Evolutionary conservation across 2,888 invertebrate species (phyloP).

Genomic region (Ptilodon capucinus): DNA sequence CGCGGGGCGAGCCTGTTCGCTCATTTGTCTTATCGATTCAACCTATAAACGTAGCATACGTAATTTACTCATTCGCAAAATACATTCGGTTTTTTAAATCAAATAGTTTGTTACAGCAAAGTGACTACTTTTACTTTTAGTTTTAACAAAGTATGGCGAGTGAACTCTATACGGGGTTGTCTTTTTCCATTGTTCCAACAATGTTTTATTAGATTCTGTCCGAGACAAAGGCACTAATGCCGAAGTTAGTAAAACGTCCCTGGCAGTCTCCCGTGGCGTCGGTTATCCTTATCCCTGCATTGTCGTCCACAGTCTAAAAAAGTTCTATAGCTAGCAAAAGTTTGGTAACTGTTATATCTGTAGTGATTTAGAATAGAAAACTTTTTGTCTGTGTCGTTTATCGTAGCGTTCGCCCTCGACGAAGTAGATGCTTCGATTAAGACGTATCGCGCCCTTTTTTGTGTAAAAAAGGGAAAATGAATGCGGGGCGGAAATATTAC

Average conservation of each 20-base stretch:
- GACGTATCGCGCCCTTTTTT: slow-evolving; percentile 81
- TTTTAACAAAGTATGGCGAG: not conserved
- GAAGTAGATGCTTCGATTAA: slow-evolving; percentile 66
- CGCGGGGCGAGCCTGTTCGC: slow-evolving; percentile 53
- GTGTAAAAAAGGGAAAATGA: slow-evolving; percentile 80
- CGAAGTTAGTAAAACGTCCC: slow-evolving; percentile 7
- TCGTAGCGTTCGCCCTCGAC: slow-evolving; percentile 34
- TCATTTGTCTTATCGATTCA: slow-evolving; percentile 71
- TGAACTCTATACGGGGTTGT: slow-evolving; percentile 1
- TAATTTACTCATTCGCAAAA: slow-evolving; percentile 47
- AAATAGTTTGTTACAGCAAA: not conserved
- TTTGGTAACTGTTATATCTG: slow-evolving; percentile 8
- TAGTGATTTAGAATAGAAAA: not conserved
- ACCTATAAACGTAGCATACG: too few relatives aligned
- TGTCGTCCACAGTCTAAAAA: slow-evolving; percentile 26
- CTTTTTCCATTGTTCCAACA: slow-evolving; percentile 8
- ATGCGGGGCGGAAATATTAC: slow-evolving; percentile 81
- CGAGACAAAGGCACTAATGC: slow-evolving; percentile 12
- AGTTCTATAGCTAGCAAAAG: slow-evolving; percentile 5
- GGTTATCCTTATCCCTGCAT: slow-evolving; percentile 10
- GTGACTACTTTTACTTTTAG: not conserved
- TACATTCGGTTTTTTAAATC: not conserved
- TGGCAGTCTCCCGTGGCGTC: slow-evolving; percentile 13
- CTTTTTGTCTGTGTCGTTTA: slow-evolving; percentile 14
- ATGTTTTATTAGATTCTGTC: slow-evolving; percentile 2